Conservation (phyloP, 2,797 vertebrate species). For the Aldrovandia affinis region DNA sequence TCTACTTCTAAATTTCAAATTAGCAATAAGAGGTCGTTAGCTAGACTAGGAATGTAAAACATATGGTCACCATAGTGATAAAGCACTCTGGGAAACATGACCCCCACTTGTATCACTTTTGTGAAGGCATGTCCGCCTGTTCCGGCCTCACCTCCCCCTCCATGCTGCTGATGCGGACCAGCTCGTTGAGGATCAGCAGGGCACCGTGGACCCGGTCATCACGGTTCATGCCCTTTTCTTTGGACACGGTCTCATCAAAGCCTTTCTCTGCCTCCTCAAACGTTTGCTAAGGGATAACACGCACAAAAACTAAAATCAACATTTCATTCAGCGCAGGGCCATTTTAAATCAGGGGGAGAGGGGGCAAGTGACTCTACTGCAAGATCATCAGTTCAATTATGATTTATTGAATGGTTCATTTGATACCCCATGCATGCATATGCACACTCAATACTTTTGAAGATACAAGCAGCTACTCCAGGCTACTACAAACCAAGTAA, state of each 20-base stretch:
- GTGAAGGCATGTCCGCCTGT: not conserved
- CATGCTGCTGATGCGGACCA: slow-evolving; percentile 99
- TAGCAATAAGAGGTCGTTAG: no score
- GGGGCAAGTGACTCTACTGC: not conserved
- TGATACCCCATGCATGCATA: not conserved
- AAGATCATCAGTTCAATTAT: not conserved
- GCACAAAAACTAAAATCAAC: not conserved
- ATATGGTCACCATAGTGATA: not conserved
- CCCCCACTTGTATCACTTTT: not conserved
- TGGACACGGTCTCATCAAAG: slow-evolving; percentile 93
- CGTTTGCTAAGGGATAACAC: slow-evolving; percentile 79
- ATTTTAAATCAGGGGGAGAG: no score
- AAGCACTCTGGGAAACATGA: not conserved
- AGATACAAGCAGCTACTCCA: not conserved
- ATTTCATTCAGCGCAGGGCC: not conserved
- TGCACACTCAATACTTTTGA: not conserved
- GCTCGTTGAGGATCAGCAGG: slow-evolving; percentile 93
- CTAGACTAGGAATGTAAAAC: no score
- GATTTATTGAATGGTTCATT: not conserved
- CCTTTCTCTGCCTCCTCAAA: slow-evolving; percentile 97
- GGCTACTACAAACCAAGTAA: not conserved
- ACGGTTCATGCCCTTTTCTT: slow-evolving; percentile 98
- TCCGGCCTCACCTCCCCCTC: slow-evolving; percentile 90
- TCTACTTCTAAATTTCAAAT: no score
- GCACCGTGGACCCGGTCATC: slow-evolving; percentile 95